phyloP scores from a whole-genome alignment of 2,113 vertebrate species.

The Prinia subflava region DNA sequence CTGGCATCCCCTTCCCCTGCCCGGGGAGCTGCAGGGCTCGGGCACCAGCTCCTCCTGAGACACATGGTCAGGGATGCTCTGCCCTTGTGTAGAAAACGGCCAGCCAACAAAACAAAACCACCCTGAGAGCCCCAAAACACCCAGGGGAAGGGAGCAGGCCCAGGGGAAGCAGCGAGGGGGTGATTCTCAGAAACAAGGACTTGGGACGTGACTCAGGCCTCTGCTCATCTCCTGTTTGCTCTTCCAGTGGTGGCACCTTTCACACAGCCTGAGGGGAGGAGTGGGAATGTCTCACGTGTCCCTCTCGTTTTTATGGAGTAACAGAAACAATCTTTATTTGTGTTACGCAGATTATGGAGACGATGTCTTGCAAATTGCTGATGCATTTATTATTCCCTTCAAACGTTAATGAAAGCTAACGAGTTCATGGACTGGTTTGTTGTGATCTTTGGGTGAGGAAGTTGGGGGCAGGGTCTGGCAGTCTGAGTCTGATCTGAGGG shows the following conservation, averaged over 20 bases:
- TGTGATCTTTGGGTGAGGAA: fast-evolving
- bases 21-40: fast-evolving
- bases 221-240: not conserved
- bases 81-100: not conserved
- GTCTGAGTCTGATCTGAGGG: fast-evolving
- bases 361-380: not conserved
- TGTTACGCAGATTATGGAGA: not conserved
- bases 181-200: too few species aligned
- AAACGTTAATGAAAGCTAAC: not conserved
- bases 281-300: not conserved
- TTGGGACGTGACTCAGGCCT: fast-evolving
- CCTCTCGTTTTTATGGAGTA: not conserved
- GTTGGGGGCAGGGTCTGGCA: not conserved
- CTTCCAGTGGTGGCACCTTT: not conserved
- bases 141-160: not conserved
- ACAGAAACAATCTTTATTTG: not conserved
- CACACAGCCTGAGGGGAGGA: not conserved
- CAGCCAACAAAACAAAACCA: not conserved
- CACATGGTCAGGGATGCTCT: not conserved
- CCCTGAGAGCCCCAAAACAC: not conserved
- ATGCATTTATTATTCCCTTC: fast-evolving
- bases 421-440: not conserved
- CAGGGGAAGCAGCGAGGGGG: not conserved
- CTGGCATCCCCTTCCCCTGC: not conserved
- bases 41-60: not conserved